These are phyloP conservation scores for Brachyalestes nurse DNA, from an alignment of 2,797 vertebrate species.

Conservation along the genomic window DNA sequence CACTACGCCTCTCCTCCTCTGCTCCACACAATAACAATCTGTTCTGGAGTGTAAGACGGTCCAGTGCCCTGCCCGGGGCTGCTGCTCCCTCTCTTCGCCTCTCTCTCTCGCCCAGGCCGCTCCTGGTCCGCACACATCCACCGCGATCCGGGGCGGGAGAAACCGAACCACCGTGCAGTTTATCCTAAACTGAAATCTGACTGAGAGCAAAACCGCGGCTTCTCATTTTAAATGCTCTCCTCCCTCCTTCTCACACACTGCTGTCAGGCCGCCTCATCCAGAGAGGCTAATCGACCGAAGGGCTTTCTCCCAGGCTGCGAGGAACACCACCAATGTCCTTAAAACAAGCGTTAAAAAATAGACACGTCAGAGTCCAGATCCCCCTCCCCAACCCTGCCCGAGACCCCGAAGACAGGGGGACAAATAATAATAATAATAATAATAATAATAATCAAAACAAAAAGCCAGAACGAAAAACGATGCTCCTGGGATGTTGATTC, in stretches of 20 bases:
- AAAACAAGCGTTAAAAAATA: background rate
- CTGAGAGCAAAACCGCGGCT: background rate
- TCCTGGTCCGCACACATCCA: background rate
- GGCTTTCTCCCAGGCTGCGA: background rate
- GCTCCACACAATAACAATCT: background rate
- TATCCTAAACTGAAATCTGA: background rate
- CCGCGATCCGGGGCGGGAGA: background rate
- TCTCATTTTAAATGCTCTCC: conserved; percentile 43
- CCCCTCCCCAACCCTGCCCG: background rate
- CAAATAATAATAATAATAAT: too few relatives aligned
- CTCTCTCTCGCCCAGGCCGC: background rate
- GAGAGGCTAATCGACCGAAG: conserved; percentile 15
- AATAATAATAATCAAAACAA: too few relatives aligned
- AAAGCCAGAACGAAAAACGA: too few relatives aligned
- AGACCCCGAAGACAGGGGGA: background rate
- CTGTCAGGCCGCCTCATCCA: conserved; percentile 32
- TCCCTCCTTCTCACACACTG: conserved; percentile 28
- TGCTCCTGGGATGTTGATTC: background rate
- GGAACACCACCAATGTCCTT: background rate
- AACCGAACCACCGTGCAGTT: too few relatives aligned
- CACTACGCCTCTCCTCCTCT: background rate
- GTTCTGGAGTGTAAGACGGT: background rate
- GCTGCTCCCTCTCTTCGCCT: background rate
- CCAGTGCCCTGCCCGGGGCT: conserved; percentile 6
- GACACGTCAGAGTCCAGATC: background rate